A percentile compares a stretch with the other conserved stretches of the same genome.
phyloP scores from a whole-genome alignment of 2,113 vertebrate genomes.

The Quiscalus mexicanus region DNA sequence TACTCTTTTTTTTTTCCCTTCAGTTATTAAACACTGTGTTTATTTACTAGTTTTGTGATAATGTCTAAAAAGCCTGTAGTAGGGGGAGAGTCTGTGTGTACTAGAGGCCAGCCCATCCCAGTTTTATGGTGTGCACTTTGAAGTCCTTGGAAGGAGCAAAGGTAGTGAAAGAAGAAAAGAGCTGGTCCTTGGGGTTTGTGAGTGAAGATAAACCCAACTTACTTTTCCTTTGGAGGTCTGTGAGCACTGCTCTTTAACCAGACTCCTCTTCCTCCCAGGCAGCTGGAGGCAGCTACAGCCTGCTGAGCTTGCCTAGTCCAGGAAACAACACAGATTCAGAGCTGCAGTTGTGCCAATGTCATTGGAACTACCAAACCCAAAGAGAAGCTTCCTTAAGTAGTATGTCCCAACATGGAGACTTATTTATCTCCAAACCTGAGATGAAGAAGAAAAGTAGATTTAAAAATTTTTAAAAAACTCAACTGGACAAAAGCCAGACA shows the following conservation, averaged over 20 bases:
- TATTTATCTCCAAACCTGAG: background rate
- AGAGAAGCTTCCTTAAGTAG: background rate
- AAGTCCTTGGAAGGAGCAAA: background rate
- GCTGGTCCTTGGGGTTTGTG: background rate
- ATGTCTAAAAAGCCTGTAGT: background rate
- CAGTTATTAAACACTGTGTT: background rate
- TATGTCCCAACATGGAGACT: background rate
- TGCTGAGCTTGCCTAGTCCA: background rate
- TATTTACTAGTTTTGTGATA: background rate
- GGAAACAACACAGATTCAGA: background rate
- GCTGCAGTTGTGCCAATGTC: background rate
- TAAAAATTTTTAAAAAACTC: accelerated
- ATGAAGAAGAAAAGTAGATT: background rate
- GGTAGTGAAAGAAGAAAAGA: background rate
- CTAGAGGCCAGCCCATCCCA: background rate
- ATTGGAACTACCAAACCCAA: background rate
- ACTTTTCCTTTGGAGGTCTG: background rate
- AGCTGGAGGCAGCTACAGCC: background rate
- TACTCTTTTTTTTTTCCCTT: accelerated
- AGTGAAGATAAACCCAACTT: background rate
- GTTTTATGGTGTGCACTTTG: background rate
- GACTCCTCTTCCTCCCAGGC: background rate
- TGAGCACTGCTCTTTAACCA: background rate
- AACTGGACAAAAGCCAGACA: background rate
- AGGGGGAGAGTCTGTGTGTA: background rate